Evolutionary conservation across 2,113 vertebrate species (phyloP).

Genomic region (Podarcis muralis): DNA sequence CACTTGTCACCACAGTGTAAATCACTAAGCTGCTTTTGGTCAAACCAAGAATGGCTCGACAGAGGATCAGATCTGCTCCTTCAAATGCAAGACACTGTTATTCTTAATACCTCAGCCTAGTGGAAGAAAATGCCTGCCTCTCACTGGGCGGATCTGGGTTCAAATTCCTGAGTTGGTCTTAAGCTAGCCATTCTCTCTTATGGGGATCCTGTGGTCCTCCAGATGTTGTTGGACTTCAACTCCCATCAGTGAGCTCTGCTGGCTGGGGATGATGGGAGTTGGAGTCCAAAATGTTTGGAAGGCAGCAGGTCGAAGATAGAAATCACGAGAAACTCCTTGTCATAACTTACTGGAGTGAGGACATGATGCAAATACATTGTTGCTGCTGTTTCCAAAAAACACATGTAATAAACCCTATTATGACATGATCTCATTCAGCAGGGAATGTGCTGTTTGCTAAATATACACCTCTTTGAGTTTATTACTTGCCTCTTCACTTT

Average conservation of each 20-base stretch:
- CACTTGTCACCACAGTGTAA: neutral
- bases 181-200: neutral
- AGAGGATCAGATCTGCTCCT: neutral
- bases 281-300: too few species aligned
- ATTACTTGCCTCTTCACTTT: neutral
- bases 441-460: neutral
- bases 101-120: neutral
- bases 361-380: neutral
- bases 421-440: neutral
- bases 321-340: neutral
- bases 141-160: neutral
- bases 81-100: constrained; percentile 20
- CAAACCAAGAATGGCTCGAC: constrained; percentile 20
- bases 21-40: neutral
- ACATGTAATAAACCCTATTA: neutral
- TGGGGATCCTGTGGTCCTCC: too few species aligned
- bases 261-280: too few species aligned
- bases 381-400: neutral
- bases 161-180: neutral
- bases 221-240: too few species aligned
- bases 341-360: neutral
- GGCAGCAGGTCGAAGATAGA: too few species aligned
- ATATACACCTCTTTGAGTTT: neutral
- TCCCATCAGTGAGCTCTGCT: too few species aligned
- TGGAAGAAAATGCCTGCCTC: neutral